Evolutionary conservation across 1,140 invertebrate genomes (phyloP), one percentile per base, ranked within the genome.

Genomic region (Pseudomyrmex pallidus): DNA sequence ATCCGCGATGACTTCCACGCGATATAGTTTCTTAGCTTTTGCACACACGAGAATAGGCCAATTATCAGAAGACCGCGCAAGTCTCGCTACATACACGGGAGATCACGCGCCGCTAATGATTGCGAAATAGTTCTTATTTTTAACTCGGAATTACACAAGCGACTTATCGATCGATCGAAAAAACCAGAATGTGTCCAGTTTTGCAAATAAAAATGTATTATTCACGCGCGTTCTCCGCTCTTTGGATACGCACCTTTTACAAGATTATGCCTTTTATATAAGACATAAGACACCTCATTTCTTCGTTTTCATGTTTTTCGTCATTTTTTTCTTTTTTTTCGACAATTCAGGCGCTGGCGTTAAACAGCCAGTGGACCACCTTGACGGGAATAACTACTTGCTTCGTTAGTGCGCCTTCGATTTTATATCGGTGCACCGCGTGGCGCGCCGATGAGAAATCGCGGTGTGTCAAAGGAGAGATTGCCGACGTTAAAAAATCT

Each of bases 311-410:
- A 13, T 62, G 22, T 62, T 62, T 25, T 2, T 4, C 57, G 10
- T 59, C 9, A 10, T 10, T 22, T 62, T 62, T 62, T 62, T 61
- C 13, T 13, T 62, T 54, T 25, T 44, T 3, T 8, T 25, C 15
- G 13, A 56, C 52, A 35, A 54, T 72, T 72, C 44, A 74, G 15
- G 15, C 25, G 5, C 44, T 2, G 5, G 13, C 44, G 13, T 35
- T 66, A 50, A 64, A 77, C 17, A 10, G 20, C 17, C 17, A 5
- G 7, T 15, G 17, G 50, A 68, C 17, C 35, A 50, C 9, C 35
- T 67, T 67, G 50, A 67, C 74, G 5, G 13, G 73, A 62, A 25
- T 67, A 67, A n/a, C 13, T 35, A 67, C 25, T 22, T 67, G n/a
- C 25, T 12, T 77, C 50, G 35, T 3, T 77, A 56, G 25, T 67